Conservation (phyloP, 2,113 vertebrate species). For the Sebastes schlegelii region DNA sequence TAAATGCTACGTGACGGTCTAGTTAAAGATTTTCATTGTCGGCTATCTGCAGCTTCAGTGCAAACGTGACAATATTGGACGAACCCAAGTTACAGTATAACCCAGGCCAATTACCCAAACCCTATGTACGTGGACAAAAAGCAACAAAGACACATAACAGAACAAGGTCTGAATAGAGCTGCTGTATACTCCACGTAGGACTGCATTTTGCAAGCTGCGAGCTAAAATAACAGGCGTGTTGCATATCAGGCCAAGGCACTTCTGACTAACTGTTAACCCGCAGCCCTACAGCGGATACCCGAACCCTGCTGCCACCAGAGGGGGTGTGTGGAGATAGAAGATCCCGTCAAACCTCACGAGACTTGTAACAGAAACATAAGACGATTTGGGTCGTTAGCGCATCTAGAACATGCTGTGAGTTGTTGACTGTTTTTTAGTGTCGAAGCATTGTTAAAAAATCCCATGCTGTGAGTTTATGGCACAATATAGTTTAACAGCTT, state of each 20-base stretch:
- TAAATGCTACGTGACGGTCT: background rate
- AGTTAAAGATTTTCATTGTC: background rate
- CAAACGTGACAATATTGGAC: background rate
- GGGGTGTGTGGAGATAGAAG: background rate
- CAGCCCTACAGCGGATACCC: constrained; percentile 11
- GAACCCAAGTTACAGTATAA: background rate
- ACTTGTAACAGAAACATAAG: background rate
- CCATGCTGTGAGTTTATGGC: constrained; percentile 38
- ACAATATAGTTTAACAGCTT: constrained; percentile 13
- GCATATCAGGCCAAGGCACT: constrained; percentile 79
- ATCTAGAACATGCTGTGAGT: constrained; percentile 9
- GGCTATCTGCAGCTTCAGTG: background rate
- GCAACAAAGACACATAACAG: background rate
- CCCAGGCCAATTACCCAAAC: background rate
- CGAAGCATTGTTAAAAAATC: constrained; percentile 15
- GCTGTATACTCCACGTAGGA: background rate
- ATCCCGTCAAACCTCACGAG: background rate
- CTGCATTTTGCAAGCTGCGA: constrained; percentile 44
- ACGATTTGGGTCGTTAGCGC: background rate
- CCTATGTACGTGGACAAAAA: background rate
- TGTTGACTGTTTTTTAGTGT: constrained; percentile 3
- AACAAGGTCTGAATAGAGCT: background rate
- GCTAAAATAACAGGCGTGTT: constrained; percentile 37
- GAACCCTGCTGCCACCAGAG: constrained; percentile 36
- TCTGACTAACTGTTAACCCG: constrained; percentile 53